Evolutionary conservation across 2,888 invertebrate species (phyloP).

Genomic region (Synanthedon formicaeformis): DNA sequence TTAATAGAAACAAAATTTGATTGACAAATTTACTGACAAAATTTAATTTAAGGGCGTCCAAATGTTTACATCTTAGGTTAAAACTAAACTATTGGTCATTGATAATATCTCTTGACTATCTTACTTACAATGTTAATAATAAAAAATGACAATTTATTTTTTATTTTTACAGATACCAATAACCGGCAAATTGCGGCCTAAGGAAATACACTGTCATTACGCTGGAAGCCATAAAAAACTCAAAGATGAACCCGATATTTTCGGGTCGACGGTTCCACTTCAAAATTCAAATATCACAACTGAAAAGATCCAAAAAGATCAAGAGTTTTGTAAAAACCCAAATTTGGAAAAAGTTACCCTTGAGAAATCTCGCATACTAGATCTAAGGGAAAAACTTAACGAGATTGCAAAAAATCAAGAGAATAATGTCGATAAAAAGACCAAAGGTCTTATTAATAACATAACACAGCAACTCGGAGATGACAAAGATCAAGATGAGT

Average conservation of each 20-base stretch:
- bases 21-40: too few species aligned
- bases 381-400: constrained; percentile 57
- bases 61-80: too few species aligned
- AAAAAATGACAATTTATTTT: constrained; percentile 3
- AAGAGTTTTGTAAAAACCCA: constrained; percentile 22
- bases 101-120: too few species aligned
- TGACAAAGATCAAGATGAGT: constrained; percentile 57
- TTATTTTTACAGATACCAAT: constrained; percentile 55
- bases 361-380: constrained; percentile 57
- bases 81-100: too few species aligned
- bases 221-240: constrained; percentile 39
- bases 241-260: constrained; percentile 19
- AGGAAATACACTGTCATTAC: constrained; percentile 46
- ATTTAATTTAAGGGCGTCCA: too few species aligned
- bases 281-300: not conserved
- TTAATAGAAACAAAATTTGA: too few species aligned
- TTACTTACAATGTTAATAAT: too few species aligned
- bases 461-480: constrained; percentile 55
- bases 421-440: constrained; percentile 49
- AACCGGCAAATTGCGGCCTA: constrained; percentile 53
- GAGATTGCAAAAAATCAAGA: constrained; percentile 59
- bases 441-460: constrained; percentile 53
- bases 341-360: constrained; percentile 51
- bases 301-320: not conserved
- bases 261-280: not conserved